Evolutionary conservation across 2,797 vertebrate species (phyloP).

Genomic region (Toxotes lorentzi): DNA sequence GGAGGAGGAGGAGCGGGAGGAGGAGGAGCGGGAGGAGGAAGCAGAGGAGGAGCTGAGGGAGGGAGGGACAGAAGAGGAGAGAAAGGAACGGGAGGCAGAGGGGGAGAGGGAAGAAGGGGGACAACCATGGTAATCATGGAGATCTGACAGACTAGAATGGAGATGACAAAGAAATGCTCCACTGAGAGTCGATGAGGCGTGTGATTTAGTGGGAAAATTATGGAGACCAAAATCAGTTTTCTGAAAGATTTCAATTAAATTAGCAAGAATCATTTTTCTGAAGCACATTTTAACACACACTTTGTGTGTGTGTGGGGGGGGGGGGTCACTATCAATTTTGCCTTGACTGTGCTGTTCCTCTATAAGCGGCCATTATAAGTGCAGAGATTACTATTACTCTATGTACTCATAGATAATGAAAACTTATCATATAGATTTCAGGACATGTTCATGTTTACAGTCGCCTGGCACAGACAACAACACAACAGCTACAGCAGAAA

Average conservation of each 20-base stretch:
- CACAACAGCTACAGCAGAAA: not conserved
- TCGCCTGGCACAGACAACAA: not conserved
- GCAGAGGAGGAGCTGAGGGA: conserved; percentile 58
- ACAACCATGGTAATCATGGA: conserved; percentile 74
- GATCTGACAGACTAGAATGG: conserved; percentile 66
- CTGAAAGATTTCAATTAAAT: conserved; percentile 41
- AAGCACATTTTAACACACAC: conserved; percentile 29
- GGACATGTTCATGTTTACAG: not conserved
- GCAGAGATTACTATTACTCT: not conserved
- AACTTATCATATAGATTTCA: not conserved
- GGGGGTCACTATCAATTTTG: not conserved
- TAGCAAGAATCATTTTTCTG: conserved; percentile 30
- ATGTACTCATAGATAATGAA: not conserved
- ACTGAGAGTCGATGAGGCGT: conserved; percentile 42
- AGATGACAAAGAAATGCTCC: conserved; percentile 64
- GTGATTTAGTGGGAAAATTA: conserved; percentile 45
- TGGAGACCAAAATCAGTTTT: conserved; percentile 33
- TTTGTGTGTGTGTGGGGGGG: not conserved
- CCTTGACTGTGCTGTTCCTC: not conserved
- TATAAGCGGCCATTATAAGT: not conserved
- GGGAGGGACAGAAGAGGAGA: conserved; percentile 4
- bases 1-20: conserved; percentile 64
- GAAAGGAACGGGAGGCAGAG: conserved; percentile 22
- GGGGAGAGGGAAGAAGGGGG: conserved; percentile 50
- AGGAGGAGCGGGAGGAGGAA: conserved; percentile 60